phyloP scores from a whole-genome alignment of 1,140 invertebrate species.

The Drosophila melanogaster region Release_6_plus_ISO1_MT NT_033777.3:24461501-24462000 shows the following conservation, averaged over 20 bases:
- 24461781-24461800: conserved; percentile 37
- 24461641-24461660: conserved; percentile 51
- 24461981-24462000: conserved; percentile 44
- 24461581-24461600: neutral
- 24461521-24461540: conserved; percentile 78
- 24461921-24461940: conserved; percentile 13
- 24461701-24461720: conserved; percentile 80
- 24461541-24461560: conserved; percentile 66
- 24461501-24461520: conserved; percentile 75
- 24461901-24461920: neutral
- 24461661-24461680: conserved; percentile 34
- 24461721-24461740: conserved; percentile 47
- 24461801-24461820: conserved; percentile 61
- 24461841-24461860: conserved; percentile 83
- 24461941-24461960: conserved; percentile 51
- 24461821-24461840: conserved; percentile 64
- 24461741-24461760: conserved; percentile 65
- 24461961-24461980: conserved; percentile 33
- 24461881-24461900: conserved; percentile 58
- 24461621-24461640: conserved; percentile 53
- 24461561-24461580: conserved; percentile 37
- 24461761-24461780: conserved; percentile 22
- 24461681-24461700: conserved; percentile 77
- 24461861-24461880: conserved; percentile 79
- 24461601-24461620: no score